Conservation (phyloP, 2,888 invertebrate species). For the Vannuccia rotundouncinata region DNA sequence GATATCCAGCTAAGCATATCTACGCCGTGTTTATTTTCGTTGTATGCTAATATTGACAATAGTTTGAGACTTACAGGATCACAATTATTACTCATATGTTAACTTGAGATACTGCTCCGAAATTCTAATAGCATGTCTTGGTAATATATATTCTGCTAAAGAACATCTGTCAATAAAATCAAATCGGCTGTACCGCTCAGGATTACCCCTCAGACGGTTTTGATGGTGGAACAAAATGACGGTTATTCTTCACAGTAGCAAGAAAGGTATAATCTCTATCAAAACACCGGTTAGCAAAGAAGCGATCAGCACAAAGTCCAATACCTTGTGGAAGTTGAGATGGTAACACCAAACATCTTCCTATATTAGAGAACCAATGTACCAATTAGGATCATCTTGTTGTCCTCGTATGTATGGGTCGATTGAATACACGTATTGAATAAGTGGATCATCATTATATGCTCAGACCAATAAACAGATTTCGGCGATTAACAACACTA, state of each 20-base stretch:
- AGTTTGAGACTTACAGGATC: neutral
- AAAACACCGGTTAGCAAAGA: neutral
- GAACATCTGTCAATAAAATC: neutral
- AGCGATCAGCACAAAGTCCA: neutral
- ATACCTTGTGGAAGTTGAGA: neutral
- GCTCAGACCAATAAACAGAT: no score
- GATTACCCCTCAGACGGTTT: constrained; percentile 10
- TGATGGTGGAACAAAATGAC: neutral
- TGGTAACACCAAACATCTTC: neutral
- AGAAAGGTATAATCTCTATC: neutral
- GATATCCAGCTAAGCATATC: constrained; percentile 15
- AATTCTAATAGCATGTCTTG: constrained; percentile 7
- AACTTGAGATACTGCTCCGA: neutral
- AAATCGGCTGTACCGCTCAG: constrained; percentile 5
- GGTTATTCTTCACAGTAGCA: neutral
- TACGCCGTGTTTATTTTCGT: neutral
- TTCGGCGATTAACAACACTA: no score
- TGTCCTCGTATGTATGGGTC: neutral
- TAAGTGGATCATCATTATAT: neutral
- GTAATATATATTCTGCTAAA: constrained; percentile 30
- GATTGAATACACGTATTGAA: neutral
- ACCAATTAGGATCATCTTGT: neutral
- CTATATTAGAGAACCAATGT: neutral
- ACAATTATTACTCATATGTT: constrained; percentile 9
- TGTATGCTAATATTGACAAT: constrained; percentile 18